Conservation (phyloP, 2,888 invertebrate genomes). For the Drosophila maculinotata region DNA sequence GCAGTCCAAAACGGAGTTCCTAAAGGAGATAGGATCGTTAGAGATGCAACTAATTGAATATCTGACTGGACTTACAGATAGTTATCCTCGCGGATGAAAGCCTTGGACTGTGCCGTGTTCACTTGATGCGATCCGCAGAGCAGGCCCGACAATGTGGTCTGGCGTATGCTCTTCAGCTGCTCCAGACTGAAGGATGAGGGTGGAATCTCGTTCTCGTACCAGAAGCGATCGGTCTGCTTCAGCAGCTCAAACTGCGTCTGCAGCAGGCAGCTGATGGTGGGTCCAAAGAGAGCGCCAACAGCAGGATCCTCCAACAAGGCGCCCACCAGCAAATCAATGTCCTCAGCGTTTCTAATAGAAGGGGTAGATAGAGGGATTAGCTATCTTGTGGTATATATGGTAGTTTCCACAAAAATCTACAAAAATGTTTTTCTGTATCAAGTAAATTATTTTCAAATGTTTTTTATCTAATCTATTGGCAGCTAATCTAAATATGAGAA, state of each 20-base stretch:
- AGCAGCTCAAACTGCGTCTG: slow-evolving; percentile 93
- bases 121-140: slow-evolving; percentile 91
- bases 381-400: no score
- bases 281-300: slow-evolving; percentile 93
- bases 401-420: no score
- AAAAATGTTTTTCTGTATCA: no score
- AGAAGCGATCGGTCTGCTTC: slow-evolving; percentile 95
- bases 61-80: slow-evolving; percentile 89
- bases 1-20: slow-evolving; percentile 91
- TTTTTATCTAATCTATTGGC: no score
- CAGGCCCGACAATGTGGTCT: slow-evolving; percentile 91
- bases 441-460: no score
- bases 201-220: slow-evolving; percentile 97
- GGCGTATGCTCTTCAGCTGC: slow-evolving; percentile 92
- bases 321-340: slow-evolving; percentile 94
- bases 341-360: slow-evolving; percentile 87
- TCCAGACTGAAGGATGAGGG: slow-evolving; percentile 92
- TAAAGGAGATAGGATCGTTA: slow-evolving; percentile 63
- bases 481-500: no score
- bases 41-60: accelerated
- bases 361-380: slow-evolving; percentile 42
- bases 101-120: slow-evolving; percentile 92
- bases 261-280: slow-evolving; percentile 94
- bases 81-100: slow-evolving; percentile 93
- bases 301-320: slow-evolving; percentile 92